phyloP scores from a whole-genome alignment of 2,888 invertebrate species.

The Xylota segnis region DNA sequence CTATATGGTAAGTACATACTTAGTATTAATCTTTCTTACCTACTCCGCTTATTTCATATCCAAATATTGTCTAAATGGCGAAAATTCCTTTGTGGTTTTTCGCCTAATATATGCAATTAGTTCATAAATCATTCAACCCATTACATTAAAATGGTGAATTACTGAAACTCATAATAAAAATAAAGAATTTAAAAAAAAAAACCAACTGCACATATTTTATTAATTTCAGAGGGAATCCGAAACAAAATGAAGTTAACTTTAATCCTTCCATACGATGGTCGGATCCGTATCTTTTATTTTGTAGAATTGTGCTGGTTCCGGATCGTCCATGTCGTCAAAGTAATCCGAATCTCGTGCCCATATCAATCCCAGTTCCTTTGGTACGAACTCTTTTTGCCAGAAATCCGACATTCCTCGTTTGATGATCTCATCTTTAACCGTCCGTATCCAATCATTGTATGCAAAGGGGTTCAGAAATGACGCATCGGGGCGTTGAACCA shows the following conservation, averaged over 20 bases:
- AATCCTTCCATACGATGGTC: slow-evolving; percentile 6
- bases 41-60: too few relatives aligned
- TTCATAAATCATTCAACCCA: too few relatives aligned
- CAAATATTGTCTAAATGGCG: too few relatives aligned
- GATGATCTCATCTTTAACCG: slow-evolving; percentile 80
- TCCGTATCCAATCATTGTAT: slow-evolving; percentile 82
- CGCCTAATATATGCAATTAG: too few relatives aligned
- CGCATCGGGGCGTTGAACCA: slow-evolving; percentile 83
- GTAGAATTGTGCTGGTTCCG: slow-evolving; percentile 80
- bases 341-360: slow-evolving; percentile 81
- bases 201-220: background rate
- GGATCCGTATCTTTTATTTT: slow-evolving; percentile 66
- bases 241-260: background rate
- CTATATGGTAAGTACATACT: too few relatives aligned
- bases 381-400: slow-evolving; percentile 81
- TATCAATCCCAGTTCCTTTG: slow-evolving; percentile 80
- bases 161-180: too few relatives aligned
- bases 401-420: slow-evolving; percentile 80
- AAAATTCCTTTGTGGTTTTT: too few relatives aligned
- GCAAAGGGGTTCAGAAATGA: slow-evolving; percentile 80
- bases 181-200: background rate
- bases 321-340: slow-evolving; percentile 79
- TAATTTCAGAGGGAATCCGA: background rate
- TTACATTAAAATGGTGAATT: too few relatives aligned
- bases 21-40: too few relatives aligned